Conservation (phyloP, 2,797 vertebrate genomes). For the Malurus splendens region DNA sequence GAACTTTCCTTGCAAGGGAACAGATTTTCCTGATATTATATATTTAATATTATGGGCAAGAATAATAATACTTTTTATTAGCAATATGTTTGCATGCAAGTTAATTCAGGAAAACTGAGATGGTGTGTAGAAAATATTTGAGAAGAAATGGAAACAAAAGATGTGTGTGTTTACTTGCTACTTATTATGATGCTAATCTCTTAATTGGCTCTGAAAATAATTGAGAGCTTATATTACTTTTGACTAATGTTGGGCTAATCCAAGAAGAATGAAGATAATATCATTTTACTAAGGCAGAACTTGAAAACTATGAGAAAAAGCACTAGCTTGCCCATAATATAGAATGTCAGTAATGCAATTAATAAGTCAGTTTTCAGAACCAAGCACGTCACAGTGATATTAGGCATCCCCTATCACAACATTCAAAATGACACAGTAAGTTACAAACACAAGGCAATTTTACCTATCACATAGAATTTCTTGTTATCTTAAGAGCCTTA, state of each 20-base stretch:
- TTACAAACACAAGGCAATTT: constrained; percentile 27
- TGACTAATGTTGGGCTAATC: neutral
- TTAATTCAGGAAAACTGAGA: neutral
- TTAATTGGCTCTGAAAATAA: neutral
- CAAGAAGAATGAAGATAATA: neutral
- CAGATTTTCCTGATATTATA: neutral
- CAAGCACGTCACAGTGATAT: neutral
- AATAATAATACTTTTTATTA: neutral
- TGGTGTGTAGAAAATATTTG: neutral
- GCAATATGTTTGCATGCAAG: neutral
- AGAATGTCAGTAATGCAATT: neutral
- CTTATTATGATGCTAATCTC: neutral
- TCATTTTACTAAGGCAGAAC: neutral
- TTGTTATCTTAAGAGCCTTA: constrained; percentile 32
- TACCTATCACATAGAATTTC: constrained; percentile 31
- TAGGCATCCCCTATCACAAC: neutral
- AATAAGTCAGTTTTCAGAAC: constrained; percentile 4
- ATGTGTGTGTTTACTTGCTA: neutral
- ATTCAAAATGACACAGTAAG: constrained; percentile 7
- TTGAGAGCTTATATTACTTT: neutral
- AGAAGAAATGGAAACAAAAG: neutral
- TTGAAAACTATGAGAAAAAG: neutral
- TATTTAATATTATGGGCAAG: neutral
- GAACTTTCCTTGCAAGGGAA: neutral
- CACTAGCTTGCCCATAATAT: neutral